These are phyloP conservation scores for Etheostoma spectabile DNA, from an alignment of 2,113 vertebrate species.

Conservation along the genomic window DNA sequence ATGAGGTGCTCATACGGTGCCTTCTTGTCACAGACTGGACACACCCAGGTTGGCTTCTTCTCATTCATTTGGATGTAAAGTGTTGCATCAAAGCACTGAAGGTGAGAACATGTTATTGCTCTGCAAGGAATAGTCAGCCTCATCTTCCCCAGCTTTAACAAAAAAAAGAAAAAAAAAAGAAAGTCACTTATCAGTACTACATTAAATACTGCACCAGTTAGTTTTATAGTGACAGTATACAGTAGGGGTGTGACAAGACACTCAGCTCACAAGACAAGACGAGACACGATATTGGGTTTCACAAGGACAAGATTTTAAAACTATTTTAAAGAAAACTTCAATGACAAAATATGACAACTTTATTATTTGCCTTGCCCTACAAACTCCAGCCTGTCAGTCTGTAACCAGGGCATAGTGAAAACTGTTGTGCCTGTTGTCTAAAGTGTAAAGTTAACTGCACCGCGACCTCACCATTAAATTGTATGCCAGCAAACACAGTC, in stretches of 20 bases:
- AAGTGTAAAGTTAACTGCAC: too few species aligned
- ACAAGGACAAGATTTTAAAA: too few species aligned
- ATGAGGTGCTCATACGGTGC: constrained; percentile 96
- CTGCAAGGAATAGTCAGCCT: constrained; percentile 95
- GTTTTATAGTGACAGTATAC: neutral
- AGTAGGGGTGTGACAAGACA: neutral
- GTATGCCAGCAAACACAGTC: too few species aligned
- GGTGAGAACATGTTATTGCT: constrained; percentile 94
- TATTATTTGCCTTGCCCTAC: too few species aligned
- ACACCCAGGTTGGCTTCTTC: constrained; percentile 98
- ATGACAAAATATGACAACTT: too few species aligned
- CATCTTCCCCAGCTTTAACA: constrained; percentile 98
- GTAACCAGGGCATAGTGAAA: too few species aligned
- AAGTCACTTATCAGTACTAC: neutral
- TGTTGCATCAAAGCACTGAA: constrained; percentile 98
- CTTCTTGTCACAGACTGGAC: constrained; percentile 98
- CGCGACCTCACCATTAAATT: too few species aligned
- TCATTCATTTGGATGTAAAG: constrained; percentile 99
- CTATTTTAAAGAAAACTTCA: too few species aligned
- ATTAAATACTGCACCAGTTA: neutral
- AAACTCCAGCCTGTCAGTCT: too few species aligned
- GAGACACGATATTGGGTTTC: too few species aligned
- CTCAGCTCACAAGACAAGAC: too few species aligned
- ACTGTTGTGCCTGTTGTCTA: too few species aligned
- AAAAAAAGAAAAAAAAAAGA: constrained; percentile 25